These are phyloP conservation scores for Pao palembangensis DNA, from an alignment of 2,113 vertebrate species.

Conservation along the genomic window DNA sequence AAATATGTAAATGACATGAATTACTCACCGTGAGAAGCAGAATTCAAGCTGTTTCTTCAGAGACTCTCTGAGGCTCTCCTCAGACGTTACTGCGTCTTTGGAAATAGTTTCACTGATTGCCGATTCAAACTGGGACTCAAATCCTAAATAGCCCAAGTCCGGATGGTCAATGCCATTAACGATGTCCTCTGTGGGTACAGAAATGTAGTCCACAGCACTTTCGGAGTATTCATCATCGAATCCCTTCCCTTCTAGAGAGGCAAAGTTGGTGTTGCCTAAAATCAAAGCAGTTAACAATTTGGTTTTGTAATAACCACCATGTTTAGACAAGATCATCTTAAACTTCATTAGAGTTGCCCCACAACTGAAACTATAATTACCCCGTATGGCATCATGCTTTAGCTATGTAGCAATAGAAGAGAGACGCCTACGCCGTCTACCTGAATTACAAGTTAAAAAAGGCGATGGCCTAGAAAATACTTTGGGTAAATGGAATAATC, in stretches of 20 bases:
- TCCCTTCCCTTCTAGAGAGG: slow-evolving; percentile 53
- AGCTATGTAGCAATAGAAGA: neutral
- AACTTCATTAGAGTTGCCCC: slow-evolving; percentile 2
- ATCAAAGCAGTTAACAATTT: neutral
- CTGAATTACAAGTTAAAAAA: neutral
- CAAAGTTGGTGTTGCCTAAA: slow-evolving; percentile 56
- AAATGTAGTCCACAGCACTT: slow-evolving; percentile 28
- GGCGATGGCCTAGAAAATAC: too few relatives aligned
- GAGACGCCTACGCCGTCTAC: neutral
- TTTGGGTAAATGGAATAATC: too few relatives aligned
- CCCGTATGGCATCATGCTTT: neutral
- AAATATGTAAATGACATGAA: neutral
- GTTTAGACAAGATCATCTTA: slow-evolving; percentile 8
- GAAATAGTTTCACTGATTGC: slow-evolving; percentile 71
- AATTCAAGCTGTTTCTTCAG: slow-evolving; percentile 94
- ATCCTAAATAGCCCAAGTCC: slow-evolving; percentile 56
- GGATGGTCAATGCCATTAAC: slow-evolving; percentile 55
- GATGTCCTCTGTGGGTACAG: slow-evolving; percentile 31
- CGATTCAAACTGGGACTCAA: slow-evolving; percentile 46
- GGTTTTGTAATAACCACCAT: slow-evolving; percentile 25
- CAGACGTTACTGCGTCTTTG: slow-evolving; percentile 71
- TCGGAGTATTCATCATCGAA: slow-evolving; percentile 41
- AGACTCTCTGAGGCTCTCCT: slow-evolving; percentile 85
- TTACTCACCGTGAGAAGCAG: slow-evolving; percentile 88
- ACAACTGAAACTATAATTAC: neutral